phyloP scores from a whole-genome alignment of 2,797 vertebrate genomes.

The Pelochelys cantorii region DNA sequence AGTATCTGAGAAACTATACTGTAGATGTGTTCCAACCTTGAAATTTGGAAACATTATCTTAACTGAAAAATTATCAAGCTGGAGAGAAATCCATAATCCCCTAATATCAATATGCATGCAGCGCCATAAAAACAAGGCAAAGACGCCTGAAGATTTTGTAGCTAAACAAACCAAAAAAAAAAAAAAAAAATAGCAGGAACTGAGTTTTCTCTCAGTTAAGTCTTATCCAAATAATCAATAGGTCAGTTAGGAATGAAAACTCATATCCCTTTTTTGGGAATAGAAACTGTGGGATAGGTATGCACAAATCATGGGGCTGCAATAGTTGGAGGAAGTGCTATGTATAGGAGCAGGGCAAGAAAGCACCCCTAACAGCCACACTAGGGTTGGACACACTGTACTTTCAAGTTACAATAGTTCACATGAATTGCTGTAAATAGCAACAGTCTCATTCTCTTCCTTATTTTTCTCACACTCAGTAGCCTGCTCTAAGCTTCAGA shows the following conservation, averaged over 20 bases:
- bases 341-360: not conserved
- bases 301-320: accelerated
- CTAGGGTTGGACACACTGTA: slow-evolving; percentile 25
- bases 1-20: not conserved
- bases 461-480: not conserved
- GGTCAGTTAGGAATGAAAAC: not conserved
- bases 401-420: slow-evolving; percentile 26
- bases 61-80: not conserved
- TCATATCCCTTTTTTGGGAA: not conserved
- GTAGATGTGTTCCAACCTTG: not conserved
- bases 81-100: not conserved
- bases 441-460: slow-evolving; percentile 24
- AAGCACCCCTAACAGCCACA: slow-evolving; percentile 20
- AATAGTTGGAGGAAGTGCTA: not conserved
- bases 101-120: slow-evolving; percentile 25
- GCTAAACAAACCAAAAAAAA: too few relatives aligned
- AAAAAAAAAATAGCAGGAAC: slow-evolving; percentile 35
- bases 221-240: not conserved
- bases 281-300: slow-evolving; percentile 8
- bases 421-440: slow-evolving; percentile 53
- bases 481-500: not conserved
- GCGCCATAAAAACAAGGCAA: not conserved
- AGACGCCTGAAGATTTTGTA: slow-evolving; percentile 18
- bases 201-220: not conserved
- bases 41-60: not conserved